A percentile compares a stretch with the other conserved stretches of the same genome.
Evolutionary conservation across 2,113 vertebrate genomes (phyloP).

Genomic region (Daubentonia madagascariensis): DNA sequence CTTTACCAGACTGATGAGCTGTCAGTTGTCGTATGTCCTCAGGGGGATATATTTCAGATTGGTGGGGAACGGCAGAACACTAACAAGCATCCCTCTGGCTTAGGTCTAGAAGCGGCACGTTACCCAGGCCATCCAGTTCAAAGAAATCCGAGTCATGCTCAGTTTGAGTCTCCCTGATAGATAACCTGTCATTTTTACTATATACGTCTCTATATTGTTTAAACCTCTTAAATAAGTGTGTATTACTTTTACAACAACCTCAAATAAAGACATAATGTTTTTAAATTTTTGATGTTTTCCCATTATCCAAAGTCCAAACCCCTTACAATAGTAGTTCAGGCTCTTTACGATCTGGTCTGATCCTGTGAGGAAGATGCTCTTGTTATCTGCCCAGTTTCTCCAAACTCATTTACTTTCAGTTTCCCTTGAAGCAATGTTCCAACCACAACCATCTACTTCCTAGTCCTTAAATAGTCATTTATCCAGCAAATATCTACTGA

Average conservation of each 20-base stretch:
- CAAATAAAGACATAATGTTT: not conserved
- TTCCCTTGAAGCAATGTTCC: not conserved
- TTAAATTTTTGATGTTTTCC: not conserved
- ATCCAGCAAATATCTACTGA: not conserved
- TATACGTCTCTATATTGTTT: not conserved
- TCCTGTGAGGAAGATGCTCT: no score
- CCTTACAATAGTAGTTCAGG: not conserved
- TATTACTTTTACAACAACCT: not conserved
- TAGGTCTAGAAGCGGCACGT: rapidly evolving
- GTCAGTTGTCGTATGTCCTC: no score
- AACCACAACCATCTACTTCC: not conserved
- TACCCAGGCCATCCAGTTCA: not conserved
- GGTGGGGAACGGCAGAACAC: not conserved
- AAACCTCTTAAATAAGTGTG: not conserved
- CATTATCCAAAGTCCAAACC: not conserved
- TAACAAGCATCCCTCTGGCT: not conserved
- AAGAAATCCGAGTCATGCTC: not conserved
- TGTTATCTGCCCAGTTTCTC: not conserved
- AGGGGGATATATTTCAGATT: not conserved
- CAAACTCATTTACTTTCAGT: not conserved
- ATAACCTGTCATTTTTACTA: not conserved
- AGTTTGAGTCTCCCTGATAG: not conserved
- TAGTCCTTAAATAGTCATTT: no score
- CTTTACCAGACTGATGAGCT: not conserved
- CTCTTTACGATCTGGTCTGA: not conserved